Evolutionary conservation across 2,113 vertebrate genomes (phyloP).

Genomic region (Mesocricetus auratus): DNA sequence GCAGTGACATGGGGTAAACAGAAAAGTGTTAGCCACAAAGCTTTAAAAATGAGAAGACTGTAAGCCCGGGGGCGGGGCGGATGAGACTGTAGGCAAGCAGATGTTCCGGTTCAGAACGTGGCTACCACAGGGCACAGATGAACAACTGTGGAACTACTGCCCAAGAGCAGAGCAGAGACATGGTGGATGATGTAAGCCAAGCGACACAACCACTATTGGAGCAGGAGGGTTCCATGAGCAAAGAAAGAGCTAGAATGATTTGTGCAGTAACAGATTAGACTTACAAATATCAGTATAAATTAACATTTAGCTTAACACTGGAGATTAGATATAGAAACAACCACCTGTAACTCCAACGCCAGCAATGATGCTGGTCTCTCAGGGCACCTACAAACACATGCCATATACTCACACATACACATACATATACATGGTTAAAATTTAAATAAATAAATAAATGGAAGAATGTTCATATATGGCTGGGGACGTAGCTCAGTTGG

Average conservation of each 20-base stretch:
- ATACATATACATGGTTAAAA: background rate
- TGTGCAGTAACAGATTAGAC: background rate
- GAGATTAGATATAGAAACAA: background rate
- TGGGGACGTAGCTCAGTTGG: background rate
- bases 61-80: background rate
- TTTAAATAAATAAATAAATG: no score
- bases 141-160: background rate
- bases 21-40: background rate
- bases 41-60: background rate
- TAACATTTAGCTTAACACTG: background rate
- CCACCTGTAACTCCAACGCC: background rate
- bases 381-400: background rate
- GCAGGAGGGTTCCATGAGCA: background rate
- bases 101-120: background rate
- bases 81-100: background rate
- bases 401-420: background rate
- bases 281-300: background rate
- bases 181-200: background rate
- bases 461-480: background rate
- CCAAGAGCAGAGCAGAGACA: no score
- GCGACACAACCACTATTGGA: background rate
- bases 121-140: background rate
- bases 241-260: background rate
- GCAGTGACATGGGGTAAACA: background rate
- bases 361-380: background rate